phyloP scores from a whole-genome alignment of 2,113 vertebrate species.

The Gulo gulo region DNA sequence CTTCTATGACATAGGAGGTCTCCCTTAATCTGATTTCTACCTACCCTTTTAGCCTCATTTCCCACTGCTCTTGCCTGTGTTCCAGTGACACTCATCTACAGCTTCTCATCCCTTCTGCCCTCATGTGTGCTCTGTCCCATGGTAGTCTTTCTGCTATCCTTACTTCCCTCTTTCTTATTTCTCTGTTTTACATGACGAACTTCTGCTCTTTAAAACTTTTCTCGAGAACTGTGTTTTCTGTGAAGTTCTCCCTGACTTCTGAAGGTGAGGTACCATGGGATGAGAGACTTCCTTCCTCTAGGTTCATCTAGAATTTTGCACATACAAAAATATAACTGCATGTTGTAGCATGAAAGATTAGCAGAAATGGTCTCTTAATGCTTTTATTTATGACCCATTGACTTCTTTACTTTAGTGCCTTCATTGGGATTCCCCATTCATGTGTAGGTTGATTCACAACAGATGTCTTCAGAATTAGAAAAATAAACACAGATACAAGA shows the following conservation, averaged over 20 bases:
- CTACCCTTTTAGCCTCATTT: neutral
- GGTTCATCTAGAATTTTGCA: constrained; percentile 15
- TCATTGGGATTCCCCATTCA: neutral
- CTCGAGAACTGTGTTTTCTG: constrained; percentile 9
- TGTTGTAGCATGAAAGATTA: neutral
- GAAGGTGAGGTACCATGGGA: neutral
- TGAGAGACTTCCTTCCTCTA: neutral
- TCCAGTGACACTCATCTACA: neutral
- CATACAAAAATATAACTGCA: neutral
- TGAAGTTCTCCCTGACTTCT: neutral
- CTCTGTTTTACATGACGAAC: constrained; percentile 25
- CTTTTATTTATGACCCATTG: constrained; percentile 19
- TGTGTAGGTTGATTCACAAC: neutral
- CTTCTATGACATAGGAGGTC: neutral
- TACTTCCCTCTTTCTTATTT: neutral
- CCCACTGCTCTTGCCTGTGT: neutral
- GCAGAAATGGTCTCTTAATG: neutral
- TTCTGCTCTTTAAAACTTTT: neutral
- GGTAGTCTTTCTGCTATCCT: neutral
- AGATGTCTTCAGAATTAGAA: constrained; percentile 34
- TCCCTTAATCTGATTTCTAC: neutral
- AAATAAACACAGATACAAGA: neutral
- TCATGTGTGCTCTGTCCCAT: neutral
- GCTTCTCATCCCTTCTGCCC: neutral
- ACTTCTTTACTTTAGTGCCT: constrained; percentile 11